Base-by-base conservation (phyloP, 1,140 invertebrate species). In the Drosophila virilis region DNA sequence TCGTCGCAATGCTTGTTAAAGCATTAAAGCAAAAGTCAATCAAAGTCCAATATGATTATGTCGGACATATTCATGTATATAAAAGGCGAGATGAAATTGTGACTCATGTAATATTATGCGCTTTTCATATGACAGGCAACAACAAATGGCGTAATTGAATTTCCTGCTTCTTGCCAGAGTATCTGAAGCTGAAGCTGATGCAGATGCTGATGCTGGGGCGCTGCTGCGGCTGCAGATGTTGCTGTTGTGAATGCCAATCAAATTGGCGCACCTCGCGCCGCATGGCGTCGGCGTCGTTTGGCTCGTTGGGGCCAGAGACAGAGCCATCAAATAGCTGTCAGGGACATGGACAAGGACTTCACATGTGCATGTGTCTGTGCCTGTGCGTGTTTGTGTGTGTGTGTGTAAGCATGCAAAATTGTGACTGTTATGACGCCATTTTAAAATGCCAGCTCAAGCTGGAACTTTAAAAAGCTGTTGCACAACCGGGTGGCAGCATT, bases 201-300 rank as follows among this genome's bases (percentile, higher is more conserved):
- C 50, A 65, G 43, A 64, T 35, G 58, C 15, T 40, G 48, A 15
- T 28, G 28, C 15, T 28, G 22, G 0, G 22, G 22, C 22, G 51
- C 13, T 54, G 51, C 35, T 32, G 28, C 15, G n/a, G 42, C 13
- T 60, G 71, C 33, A 40, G 58, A 42, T 69, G 64, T 17, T 52
- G 62, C 38, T 62, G 51, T 62, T 74, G 58, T 65, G 65, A 84
- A 84, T 85, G 83, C 82, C 82, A 86, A 86, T 86, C 82, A 86
- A 86, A 88, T 88, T 86, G 84, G 82, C 78, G 74, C 81, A 85
- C 74, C 74, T 86, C 78, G 54, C 81, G 52, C 70, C 72, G 35
- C 76, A 75, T 66, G 80, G 54, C 48, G 69, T 72, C 76, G 59
- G 12, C 71, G 50, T 38, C 43, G 45, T 57, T 33, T 17, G 35